These are phyloP conservation scores for Deilephila elpenor DNA, from an alignment of 2,888 invertebrate genomes.

Conservation along the genomic window DNA sequence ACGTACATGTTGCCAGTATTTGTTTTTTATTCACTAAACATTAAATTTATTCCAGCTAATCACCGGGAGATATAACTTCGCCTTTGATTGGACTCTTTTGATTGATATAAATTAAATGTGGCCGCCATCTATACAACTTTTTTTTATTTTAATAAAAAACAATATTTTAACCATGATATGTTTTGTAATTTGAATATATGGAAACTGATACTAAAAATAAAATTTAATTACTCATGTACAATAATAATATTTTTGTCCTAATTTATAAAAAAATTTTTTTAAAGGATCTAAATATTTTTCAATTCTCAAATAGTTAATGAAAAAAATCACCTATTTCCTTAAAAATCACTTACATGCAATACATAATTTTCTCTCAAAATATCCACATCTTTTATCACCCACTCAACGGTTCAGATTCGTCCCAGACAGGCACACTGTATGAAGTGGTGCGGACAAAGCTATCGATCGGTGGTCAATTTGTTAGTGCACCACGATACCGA, in stretches of 20 bases:
- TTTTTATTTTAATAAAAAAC: no score
- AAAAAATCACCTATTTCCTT: no score
- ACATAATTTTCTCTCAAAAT: background rate
- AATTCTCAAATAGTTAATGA: no score
- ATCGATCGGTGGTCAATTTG: slow-evolving; percentile 14
- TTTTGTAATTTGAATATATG: no score
- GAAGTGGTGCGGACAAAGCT: background rate
- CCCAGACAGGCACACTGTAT: background rate
- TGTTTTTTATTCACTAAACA: background rate
- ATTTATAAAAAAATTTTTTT: no score
- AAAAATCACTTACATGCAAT: background rate
- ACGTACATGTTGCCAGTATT: slow-evolving; percentile 26
- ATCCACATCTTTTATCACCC: background rate
- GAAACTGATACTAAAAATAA: no score
- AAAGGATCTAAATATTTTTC: no score
- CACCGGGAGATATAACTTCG: background rate
- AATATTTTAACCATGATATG: no score
- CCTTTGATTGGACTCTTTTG: background rate
- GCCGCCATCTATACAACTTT: no score
- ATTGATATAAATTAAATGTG: no score
- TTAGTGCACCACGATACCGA: background rate
- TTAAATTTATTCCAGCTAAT: background rate
- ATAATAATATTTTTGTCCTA: no score
- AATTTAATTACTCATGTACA: no score
- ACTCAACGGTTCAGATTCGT: background rate